These are phyloP conservation scores for Enteromius trimaculatus DNA, from an alignment of 2,797 vertebrate species.

Conservation along the genomic window DNA sequence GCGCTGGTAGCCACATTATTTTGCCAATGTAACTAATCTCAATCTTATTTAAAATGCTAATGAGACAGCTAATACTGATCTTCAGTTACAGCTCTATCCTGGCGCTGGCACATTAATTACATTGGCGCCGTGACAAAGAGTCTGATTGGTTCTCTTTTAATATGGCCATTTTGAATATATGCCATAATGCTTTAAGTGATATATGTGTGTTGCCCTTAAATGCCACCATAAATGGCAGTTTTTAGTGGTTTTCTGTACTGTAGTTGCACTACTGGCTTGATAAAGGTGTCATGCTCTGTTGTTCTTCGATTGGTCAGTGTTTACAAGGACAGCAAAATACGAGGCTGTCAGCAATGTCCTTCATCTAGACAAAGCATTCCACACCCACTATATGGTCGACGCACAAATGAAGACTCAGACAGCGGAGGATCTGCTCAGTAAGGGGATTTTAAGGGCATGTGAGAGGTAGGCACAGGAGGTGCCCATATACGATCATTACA, in stretches of 20 bases:
- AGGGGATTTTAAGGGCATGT: slow-evolving; percentile 37
- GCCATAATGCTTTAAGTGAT: background rate
- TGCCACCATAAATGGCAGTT: background rate
- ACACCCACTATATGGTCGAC: slow-evolving; percentile 5
- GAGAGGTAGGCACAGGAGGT: slow-evolving; percentile 28
- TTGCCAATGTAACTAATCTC: slow-evolving; percentile 39
- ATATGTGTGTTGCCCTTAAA: background rate
- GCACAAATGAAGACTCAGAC: slow-evolving; percentile 34
- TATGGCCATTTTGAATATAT: slow-evolving; percentile 11
- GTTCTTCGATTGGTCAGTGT: slow-evolving; percentile 47
- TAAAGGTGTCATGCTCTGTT: slow-evolving; percentile 30
- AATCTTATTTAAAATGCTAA: slow-evolving; percentile 54
- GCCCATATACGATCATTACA: slow-evolving; percentile 43
- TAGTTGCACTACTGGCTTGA: background rate
- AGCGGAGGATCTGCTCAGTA: slow-evolving; percentile 19
- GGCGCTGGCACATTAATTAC: slow-evolving; percentile 13
- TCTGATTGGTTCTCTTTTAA: slow-evolving; percentile 34
- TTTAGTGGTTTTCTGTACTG: background rate
- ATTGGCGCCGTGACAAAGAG: background rate
- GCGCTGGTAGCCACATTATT: slow-evolving; percentile 34
- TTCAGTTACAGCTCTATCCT: slow-evolving; percentile 24
- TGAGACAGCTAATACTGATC: slow-evolving; percentile 45
- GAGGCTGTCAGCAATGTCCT: slow-evolving; percentile 54
- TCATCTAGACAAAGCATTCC: slow-evolving; percentile 33
- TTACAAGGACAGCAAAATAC: slow-evolving; percentile 50